Evolutionary conservation across 2,113 vertebrate genomes (phyloP).

Genomic region (Hemicordylus capensis): DNA sequence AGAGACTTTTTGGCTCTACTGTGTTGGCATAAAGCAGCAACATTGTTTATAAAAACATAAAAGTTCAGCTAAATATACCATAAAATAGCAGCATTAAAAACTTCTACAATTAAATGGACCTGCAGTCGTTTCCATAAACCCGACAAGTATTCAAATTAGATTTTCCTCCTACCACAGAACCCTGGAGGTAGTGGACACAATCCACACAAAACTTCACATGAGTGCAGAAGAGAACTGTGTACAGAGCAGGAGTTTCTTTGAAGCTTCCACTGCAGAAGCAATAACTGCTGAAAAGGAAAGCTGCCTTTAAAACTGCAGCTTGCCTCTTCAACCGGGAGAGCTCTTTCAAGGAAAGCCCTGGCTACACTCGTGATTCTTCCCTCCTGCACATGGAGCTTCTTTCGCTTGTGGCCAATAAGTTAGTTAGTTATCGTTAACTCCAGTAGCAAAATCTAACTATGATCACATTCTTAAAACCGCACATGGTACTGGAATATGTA

Average conservation of each 20-base stretch:
- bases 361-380: background rate
- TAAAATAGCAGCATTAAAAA: constrained; percentile 79
- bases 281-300: background rate
- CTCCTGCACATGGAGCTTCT: background rate
- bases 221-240: background rate
- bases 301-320: background rate
- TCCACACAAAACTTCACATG: background rate
- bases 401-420: constrained; percentile 39
- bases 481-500: constrained; percentile 51
- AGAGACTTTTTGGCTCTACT: constrained; percentile 75
- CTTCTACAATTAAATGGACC: constrained; percentile 65
- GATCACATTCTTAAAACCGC: constrained; percentile 54
- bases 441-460: constrained; percentile 49
- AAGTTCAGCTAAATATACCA: constrained; percentile 58
- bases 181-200: constrained; percentile 69
- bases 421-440: constrained; percentile 49
- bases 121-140: constrained; percentile 72
- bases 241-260: background rate
- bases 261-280: background rate
- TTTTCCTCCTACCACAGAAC: constrained; percentile 67
- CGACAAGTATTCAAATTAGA: constrained; percentile 63
- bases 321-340: background rate
- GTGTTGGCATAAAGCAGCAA: constrained; percentile 76
- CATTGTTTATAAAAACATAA: constrained; percentile 59
- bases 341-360: background rate